phyloP scores from a whole-genome alignment of 2,113 vertebrate genomes.

The Phyllostomus hastatus region DNA sequence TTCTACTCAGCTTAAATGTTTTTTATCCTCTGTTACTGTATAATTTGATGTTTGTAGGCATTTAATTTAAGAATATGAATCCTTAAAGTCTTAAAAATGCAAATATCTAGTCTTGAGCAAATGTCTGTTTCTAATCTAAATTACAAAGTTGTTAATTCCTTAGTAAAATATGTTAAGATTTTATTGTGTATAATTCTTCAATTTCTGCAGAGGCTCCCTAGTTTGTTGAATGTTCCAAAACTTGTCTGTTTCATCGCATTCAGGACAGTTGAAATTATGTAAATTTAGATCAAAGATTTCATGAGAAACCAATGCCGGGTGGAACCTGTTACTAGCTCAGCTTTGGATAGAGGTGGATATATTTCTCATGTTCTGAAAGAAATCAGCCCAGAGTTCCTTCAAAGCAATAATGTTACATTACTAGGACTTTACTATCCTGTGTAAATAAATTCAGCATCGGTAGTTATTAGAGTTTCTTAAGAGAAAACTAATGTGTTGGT shows the following conservation, averaged over 20 bases:
- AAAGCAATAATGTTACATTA: constrained; percentile 19
- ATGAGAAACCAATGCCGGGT: not conserved
- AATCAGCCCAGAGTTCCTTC: constrained; percentile 1
- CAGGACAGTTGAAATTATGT: not conserved
- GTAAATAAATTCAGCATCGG: constrained; percentile 32
- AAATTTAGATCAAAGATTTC: constrained; percentile 5
- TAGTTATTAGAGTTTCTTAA: not conserved
- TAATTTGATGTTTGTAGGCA: constrained; percentile 32
- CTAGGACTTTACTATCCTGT: not conserved
- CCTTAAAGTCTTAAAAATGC: constrained; percentile 17
- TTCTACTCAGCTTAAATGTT: constrained; percentile 17
- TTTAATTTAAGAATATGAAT: constrained; percentile 36
- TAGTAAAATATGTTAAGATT: not conserved
- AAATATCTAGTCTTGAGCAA: constrained; percentile 10
- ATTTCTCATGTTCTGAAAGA: not conserved
- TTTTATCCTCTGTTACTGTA: not conserved
- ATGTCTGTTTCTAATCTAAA: constrained; percentile 6
- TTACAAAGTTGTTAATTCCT: constrained; percentile 12
- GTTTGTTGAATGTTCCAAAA: constrained; percentile 7
- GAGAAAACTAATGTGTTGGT: not conserved
- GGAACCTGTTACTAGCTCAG: constrained; percentile 21
- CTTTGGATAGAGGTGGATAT: not conserved
- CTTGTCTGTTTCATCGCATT: not conserved
- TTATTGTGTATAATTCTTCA: not conserved
- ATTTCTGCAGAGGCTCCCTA: not conserved